Evolutionary conservation across 2,888 invertebrate species (phyloP), one percentile per base, ranked within the genome.

Genomic region (Tenthredo notha): DNA sequence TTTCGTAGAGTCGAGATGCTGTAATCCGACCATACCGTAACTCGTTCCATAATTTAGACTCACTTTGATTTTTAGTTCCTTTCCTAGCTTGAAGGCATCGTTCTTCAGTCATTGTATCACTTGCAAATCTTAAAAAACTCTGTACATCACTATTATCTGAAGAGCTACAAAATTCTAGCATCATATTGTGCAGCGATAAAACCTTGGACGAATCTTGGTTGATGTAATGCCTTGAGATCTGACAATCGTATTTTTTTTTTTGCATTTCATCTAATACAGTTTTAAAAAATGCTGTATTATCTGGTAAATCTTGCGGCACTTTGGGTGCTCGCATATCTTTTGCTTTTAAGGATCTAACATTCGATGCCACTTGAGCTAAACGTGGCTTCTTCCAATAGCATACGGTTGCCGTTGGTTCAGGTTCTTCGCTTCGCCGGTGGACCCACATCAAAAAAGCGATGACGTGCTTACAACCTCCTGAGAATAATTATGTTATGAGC

Each of bases 401-500:
- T 0, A 85, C 86, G 1, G 84, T 85, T 0, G 85, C 86, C 21
- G 87, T 88, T 10, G 86, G 87, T 50, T 85, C 85, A 61, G 88
- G 86, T 29, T 88, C 87, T 85, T 88, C 88, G 72, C 87, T 88
- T 21, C 87, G 61, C 33, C 88, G 84, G 85, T 88, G 87, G n/a
- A 86, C 21, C 87, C 88, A 88, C 87, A 88, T 87, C n/a, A 86
- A 75, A 82, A 88, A 85, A 6, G 87, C 87, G 18, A 88, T 75
- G 12, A 85, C 80, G 65, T 88, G 87, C 29, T 87, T 87, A 80
- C 87, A 87, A 78, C 87, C 87, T 72, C 85, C 85, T 87, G 10
- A 12, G 4, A 33, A 33, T 33, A 33, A 50, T 5, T n/a, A n/a
- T n/a, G n/a, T n/a, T n/a, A n/a, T n/a, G n/a, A n/a, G n/a, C n/a